Percentiles rank a stretch among this genome's conserved stretches.
These are phyloP conservation scores for Coptodon rendalli DNA, from an alignment of 2,113 vertebrate species.

Conservation along the genomic window DNA sequence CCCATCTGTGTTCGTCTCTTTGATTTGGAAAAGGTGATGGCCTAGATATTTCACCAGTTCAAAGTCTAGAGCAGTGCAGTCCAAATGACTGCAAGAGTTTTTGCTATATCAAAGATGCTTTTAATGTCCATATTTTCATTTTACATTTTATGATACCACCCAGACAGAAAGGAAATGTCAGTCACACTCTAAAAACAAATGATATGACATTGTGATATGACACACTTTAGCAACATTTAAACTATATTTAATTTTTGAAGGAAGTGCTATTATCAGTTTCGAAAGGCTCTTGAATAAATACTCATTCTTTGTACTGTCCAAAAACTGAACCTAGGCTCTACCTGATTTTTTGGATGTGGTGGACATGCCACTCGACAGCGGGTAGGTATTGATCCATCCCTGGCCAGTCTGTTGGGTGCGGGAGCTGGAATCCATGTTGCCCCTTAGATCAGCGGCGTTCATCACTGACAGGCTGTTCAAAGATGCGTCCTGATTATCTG, in stretches of 20 bases:
- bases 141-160: neutral
- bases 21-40: neutral
- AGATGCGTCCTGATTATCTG: conserved; percentile 91
- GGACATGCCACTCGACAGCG: conserved; percentile 95
- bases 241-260: neutral
- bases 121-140: neutral
- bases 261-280: neutral
- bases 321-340: conserved; percentile 25
- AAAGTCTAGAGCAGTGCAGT: neutral
- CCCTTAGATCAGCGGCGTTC: conserved; percentile 79
- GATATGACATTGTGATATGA: neutral
- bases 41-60: neutral
- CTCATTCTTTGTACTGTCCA: neutral
- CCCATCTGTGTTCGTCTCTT: neutral
- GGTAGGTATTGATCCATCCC: conserved; percentile 98
- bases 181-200: neutral
- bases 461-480: conserved; percentile 80
- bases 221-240: neutral
- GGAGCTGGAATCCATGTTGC: conserved; percentile 86
- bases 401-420: conserved; percentile 88
- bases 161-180: neutral
- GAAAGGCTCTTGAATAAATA: neutral
- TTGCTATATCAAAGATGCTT: neutral
- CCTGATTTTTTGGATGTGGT: conserved; percentile 98
- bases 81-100: neutral